Evolutionary conservation across 2,888 invertebrate species (phyloP).

Genomic region (Cheilosia variabilis): DNA sequence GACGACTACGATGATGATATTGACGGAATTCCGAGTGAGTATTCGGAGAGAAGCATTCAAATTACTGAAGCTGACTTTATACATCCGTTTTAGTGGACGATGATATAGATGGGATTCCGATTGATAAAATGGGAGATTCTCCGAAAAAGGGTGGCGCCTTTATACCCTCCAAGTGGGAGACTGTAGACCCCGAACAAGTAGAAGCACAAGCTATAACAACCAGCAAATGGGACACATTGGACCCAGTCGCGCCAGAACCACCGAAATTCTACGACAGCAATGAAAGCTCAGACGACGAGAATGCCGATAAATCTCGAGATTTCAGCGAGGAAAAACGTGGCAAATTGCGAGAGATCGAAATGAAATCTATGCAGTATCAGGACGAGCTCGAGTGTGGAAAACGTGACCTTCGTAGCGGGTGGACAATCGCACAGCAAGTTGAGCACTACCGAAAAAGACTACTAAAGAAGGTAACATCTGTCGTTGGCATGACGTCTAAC

Average conservation of each 20-base stretch:
- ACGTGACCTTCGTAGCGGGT: constrained; percentile 88
- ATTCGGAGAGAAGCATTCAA: constrained; percentile 30
- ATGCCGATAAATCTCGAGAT: constrained; percentile 83
- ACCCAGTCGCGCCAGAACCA: constrained; percentile 83
- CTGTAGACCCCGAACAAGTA: constrained; percentile 93
- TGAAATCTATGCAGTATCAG: constrained; percentile 97
- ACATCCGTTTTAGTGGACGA: constrained; percentile 86
- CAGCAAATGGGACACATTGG: constrained; percentile 94
- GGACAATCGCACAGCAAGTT: constrained; percentile 92
- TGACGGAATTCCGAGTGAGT: constrained; percentile 88
- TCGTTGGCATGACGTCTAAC: background rate
- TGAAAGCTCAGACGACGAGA: constrained; percentile 78
- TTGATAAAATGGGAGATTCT: constrained; percentile 84
- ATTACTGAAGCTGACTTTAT: constrained; percentile 19
- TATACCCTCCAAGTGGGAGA: constrained; percentile 98
- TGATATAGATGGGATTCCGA: constrained; percentile 90
- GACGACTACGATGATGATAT: constrained; percentile 86
- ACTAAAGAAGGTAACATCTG: constrained; percentile 89
- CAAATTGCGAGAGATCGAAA: constrained; percentile 95
- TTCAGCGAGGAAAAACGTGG: constrained; percentile 89
- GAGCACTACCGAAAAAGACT: constrained; percentile 95
- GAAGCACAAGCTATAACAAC: constrained; percentile 94
- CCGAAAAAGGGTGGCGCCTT: constrained; percentile 86
- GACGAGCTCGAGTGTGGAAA: constrained; percentile 96
- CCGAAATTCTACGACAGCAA: constrained; percentile 82